Conservation (phyloP, 2,888 invertebrate species). For the Aquatica leii region DNA sequence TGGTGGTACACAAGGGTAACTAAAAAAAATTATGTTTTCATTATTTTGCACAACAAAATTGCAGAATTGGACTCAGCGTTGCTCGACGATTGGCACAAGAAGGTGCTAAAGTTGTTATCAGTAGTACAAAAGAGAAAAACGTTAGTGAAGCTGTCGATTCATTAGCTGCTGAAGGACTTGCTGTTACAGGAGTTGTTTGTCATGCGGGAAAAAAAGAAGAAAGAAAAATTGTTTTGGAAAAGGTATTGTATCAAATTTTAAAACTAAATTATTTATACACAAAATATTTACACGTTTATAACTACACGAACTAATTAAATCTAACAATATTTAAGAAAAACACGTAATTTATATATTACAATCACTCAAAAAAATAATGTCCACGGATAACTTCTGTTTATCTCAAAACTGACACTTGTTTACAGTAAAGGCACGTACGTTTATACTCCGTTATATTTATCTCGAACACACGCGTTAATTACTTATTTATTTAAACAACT, state of each 20-base stretch:
- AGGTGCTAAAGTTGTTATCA: conserved; percentile 87
- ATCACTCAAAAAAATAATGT: too few relatives aligned
- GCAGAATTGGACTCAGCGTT: conserved; percentile 89
- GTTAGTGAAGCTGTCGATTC: conserved; percentile 79
- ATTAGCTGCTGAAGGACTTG: conserved; percentile 74
- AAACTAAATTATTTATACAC: too few relatives aligned
- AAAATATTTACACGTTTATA: too few relatives aligned
- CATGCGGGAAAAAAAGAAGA: conserved; percentile 85
- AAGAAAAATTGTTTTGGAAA: conserved; percentile 71
- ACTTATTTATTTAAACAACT: too few relatives aligned
- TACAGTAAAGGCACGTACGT: too few relatives aligned
- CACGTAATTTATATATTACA: too few relatives aligned
- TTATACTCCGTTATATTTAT: too few relatives aligned
- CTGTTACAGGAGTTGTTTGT: conserved; percentile 82
- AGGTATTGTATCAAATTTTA: conserved; percentile 61
- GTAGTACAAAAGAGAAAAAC: conserved; percentile 88
- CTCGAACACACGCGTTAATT: too few relatives aligned
- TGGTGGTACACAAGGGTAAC: not conserved
- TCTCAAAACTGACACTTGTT: too few relatives aligned
- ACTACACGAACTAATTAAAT: too few relatives aligned
- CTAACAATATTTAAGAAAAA: too few relatives aligned
- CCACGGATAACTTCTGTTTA: too few relatives aligned
- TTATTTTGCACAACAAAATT: conserved; percentile 11
- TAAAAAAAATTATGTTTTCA: not conserved
- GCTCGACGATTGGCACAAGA: conserved; percentile 67